Base-by-base conservation (phyloP, 2,797 vertebrate species). In the Austrolebias charrua region DNA sequence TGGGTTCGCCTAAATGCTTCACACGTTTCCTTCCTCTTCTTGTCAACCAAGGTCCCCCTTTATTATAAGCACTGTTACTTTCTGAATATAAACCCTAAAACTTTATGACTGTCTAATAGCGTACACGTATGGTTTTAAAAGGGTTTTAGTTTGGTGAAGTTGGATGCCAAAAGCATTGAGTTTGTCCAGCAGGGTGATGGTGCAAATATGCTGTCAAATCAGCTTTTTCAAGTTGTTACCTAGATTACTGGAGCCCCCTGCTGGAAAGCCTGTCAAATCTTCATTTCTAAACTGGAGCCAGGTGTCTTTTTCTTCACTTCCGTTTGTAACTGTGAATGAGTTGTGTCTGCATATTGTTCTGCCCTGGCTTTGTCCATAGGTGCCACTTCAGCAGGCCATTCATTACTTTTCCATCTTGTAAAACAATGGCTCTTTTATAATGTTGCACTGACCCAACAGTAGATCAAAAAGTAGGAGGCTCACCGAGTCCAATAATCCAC, bases 361-460 rank as follows among this genome's bases (percentile, higher is more conserved):
- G 56, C 69, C 66, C 69, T 42, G 46, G 52, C 62, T 62, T 46
- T 65, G 58, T 71, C 59, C 54, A 60, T 73, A 64, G 73, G 78
- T 78, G 73, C 53, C 15, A 60, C 62, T 82, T 71, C 76, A 79
- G 71, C 79, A 74, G 54, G 75, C 68, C 79, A 77, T 88, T 85
- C 76, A 73, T 82, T 83, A 81, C 81, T 51, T 60, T 71, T 66
- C 55, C 64, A 44, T 74, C 78, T 85, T 82, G 78, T 91, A 79
- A 91, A 91, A 92, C 89, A 92, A 88, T 86, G 75, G 83, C 81
- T 83, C 66, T 75, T 88, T 85, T 90, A 82, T 88, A 89, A 89
- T 81, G 88, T 79, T 73, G 74, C 76, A 77, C 67, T 69, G 69
- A 73, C 75, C 86, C 75, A 83, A 82, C 78, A 79, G 81, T 92